Evolutionary conservation across 2,888 invertebrate genomes (phyloP), one percentile per base, ranked within the genome.

Genomic region (Dione vanillae): DNA sequence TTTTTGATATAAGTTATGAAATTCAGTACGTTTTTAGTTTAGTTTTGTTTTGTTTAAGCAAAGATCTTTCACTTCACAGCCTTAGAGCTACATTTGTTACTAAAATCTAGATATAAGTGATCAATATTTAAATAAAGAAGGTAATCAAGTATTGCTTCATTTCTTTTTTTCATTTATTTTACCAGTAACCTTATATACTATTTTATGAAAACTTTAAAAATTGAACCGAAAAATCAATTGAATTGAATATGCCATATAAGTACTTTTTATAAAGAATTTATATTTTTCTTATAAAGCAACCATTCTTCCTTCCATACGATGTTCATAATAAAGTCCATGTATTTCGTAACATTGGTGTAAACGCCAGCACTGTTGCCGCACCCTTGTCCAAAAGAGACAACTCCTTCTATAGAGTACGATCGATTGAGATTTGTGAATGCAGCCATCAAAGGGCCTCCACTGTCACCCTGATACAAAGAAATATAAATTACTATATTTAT

Each of bases 361-460:
- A 70, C 59, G 0, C 70, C 71, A 1, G 1, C 72, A 71, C 37
- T 73, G 70, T 2, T 20, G 9, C 9, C 52, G 61, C n/a, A 66
- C n/a, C 12, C 14, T 2, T n/a, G n/a, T 1, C 75, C 76, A 40
- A 37, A 70, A 9, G 74, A 73, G 14, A 77, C 75, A 10, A 77
- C 37, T 1, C 75, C 77, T 12, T 54, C 59, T 9, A 74, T 45
- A 7, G 72, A 65, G 45, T 74, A 74, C 2, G 73, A 65, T 51
- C 75, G 75, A 2, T 58, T 40, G 6, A 62, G 14, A 9, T 70
- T 67, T 0, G 0, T 16, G 5, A 72, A 37, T n/a, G 35, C 8
- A 11, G 52, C 37, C 77, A 76, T 76, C 14, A 76, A n/a, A 0
- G 77, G 77, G 0, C 77, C 76, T 1, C 77, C 77, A 27, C 77